Base-by-base conservation (phyloP, 1,140 invertebrate species). In the Macrostomum lignano region DNA sequence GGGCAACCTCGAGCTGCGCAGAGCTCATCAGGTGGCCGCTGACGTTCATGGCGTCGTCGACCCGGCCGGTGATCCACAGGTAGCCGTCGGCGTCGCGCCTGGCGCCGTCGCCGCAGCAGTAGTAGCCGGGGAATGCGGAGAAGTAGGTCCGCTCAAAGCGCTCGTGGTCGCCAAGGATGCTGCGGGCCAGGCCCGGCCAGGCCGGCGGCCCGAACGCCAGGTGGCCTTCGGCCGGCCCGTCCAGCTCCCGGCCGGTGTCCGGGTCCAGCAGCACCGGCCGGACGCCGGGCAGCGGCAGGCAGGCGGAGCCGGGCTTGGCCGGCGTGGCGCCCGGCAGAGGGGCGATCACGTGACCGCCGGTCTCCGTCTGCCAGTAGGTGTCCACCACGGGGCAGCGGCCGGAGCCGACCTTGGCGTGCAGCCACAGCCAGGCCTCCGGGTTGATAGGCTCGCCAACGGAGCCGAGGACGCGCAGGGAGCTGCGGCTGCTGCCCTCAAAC, bases 331-430 rank as follows among this genome's bases (percentile, higher is more conserved):
- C 82, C 17, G 86, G 86, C 17, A 94, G 54, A 19, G 82, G 77
- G 25, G 82, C 86, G 2, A 94, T 66, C 1, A 93, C 75, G 60
- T 63, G 60, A 23, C 59, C 57, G 30, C 82, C 84, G 15, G 86
- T 94, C 64, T 96, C 86, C 1, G 88, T 94, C 58, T 94, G 86
- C 84, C 86, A 96, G 57, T 86, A 98, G 1, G 88, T 98, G 47
- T 98, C 88, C 0, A 78, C 76, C 47, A 96, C 78, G 29, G 79
- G 75, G 45, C 57, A 65, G 10, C 51, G 42, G 10, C 46, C 65
- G 33, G 68, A 63, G 3, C 84, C 84, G 2, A 93, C 69, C 3
- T 75, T 47, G 40, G 69, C 68, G 53, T 93, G 73, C 52, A 88
- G 91, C 88, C 88, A 96, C 10, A 77, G 47, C 88, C 88, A 96